Evolutionary conservation across 2,113 vertebrate species (phyloP).

Genomic region (Plestiodon gilberti): DNA sequence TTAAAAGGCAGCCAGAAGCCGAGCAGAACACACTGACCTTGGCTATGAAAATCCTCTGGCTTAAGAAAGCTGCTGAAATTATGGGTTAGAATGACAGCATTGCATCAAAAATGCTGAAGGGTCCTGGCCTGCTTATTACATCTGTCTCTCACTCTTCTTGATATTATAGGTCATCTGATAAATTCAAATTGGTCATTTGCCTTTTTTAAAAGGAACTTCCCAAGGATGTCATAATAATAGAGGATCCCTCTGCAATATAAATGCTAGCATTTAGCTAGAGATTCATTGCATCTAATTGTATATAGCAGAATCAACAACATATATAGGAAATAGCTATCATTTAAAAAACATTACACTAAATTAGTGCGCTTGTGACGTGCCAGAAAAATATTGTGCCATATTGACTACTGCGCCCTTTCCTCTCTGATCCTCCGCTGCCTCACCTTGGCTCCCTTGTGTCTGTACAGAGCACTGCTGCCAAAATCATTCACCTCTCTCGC

Average conservation of each 20-base stretch:
- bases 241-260: neutral
- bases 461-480: neutral
- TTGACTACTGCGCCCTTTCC: neutral
- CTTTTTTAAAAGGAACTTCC: neutral
- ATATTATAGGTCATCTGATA: neutral
- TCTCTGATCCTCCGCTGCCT: neutral
- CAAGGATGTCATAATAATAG: too few relatives aligned
- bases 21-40: conserved; percentile 29
- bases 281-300: neutral
- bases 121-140: neutral
- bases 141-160: rapidly evolving
- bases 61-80: neutral
- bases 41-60: neutral
- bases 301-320: too few relatives aligned
- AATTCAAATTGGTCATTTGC: neutral
- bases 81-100: neutral
- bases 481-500: neutral
- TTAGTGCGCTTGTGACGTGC: neutral
- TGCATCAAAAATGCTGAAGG: neutral
- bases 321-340: neutral
- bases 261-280: neutral
- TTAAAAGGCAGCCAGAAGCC: conserved; percentile 43
- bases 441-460: neutral
- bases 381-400: neutral
- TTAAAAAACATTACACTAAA: neutral